A percentile compares a stretch with the other conserved stretches of the same genome.
Conservation (phyloP, 2,888 invertebrate species). For the Mamestra brassicae region DNA sequence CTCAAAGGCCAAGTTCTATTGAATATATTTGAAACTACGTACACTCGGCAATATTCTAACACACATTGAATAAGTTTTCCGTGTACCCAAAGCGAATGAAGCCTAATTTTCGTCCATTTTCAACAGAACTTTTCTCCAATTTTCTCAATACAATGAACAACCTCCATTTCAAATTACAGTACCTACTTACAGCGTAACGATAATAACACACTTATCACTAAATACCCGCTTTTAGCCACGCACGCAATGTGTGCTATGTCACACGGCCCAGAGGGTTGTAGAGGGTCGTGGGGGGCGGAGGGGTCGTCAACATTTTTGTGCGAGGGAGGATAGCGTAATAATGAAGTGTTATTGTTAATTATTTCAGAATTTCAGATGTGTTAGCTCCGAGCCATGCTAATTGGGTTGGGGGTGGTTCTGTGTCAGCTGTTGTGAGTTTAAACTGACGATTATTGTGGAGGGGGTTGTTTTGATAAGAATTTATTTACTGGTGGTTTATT, state of each 20-base stretch:
- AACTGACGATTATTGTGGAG: constrained; percentile 4
- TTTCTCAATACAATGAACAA: not conserved
- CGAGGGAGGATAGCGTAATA: constrained; percentile 30
- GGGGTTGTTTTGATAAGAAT: constrained; percentile 12
- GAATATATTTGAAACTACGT: too few relatives aligned
- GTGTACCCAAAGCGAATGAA: not conserved
- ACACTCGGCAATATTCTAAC: too few relatives aligned
- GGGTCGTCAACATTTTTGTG: constrained; percentile 44
- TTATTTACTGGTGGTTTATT: not conserved
- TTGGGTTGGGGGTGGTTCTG: constrained; percentile 1
- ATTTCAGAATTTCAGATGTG: constrained; percentile 26
- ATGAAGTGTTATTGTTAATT: constrained; percentile 58
- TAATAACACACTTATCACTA: constrained; percentile 21
- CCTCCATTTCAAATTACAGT: not conserved
- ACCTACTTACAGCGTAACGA: not conserved
- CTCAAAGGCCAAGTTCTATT: too few relatives aligned
- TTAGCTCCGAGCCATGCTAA: constrained; percentile 36
- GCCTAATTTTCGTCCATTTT: not conserved
- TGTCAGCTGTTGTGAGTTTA: constrained; percentile 7
- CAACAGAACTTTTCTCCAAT: not conserved
- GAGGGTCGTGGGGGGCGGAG: not conserved
- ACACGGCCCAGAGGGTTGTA: constrained; percentile 20
- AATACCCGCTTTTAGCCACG: not conserved
- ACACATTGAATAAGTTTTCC: not conserved
- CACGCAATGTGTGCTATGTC: constrained; percentile 40